Conservation (phyloP, 1,140 invertebrate species). For the Archivesica marissinica region DNA sequence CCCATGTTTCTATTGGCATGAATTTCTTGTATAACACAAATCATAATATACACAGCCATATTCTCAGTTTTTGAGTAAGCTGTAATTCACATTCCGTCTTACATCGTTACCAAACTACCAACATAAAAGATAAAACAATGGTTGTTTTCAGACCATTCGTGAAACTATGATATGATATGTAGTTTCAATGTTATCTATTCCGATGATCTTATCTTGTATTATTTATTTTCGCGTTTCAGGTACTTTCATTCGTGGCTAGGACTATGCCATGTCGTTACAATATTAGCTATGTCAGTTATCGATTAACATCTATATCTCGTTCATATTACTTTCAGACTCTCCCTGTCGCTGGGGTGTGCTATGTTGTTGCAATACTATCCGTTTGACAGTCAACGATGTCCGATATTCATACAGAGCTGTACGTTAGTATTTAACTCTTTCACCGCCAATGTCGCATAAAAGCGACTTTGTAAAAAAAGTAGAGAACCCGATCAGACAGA, state of each 20-base stretch:
- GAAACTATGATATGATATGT: not conserved
- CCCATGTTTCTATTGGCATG: no score
- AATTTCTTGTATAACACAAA: no score
- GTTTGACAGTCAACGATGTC: constrained; percentile 96
- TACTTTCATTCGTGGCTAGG: not conserved
- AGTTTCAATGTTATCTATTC: not conserved
- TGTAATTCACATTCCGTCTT: no score
- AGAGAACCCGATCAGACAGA: no score
- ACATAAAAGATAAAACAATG: not conserved
- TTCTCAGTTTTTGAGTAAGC: no score
- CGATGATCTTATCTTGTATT: not conserved
- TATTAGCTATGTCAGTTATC: not conserved
- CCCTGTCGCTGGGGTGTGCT: constrained; percentile 87
- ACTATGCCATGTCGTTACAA: not conserved
- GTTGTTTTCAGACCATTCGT: not conserved
- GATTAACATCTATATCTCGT: not conserved
- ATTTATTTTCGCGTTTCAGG: not conserved
- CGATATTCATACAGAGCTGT: constrained; percentile 95
- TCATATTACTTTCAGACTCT: not conserved
- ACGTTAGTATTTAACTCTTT: no score
- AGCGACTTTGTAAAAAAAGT: no score
- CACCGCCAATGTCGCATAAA: no score
- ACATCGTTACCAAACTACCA: not conserved
- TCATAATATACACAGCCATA: no score
- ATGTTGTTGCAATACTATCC: constrained; percentile 98